Percentiles rank a stretch among this genome's conserved stretches.
Conservation (phyloP, 2,113 vertebrate genomes). For the Tretioscincus oriximinensis region DNA sequence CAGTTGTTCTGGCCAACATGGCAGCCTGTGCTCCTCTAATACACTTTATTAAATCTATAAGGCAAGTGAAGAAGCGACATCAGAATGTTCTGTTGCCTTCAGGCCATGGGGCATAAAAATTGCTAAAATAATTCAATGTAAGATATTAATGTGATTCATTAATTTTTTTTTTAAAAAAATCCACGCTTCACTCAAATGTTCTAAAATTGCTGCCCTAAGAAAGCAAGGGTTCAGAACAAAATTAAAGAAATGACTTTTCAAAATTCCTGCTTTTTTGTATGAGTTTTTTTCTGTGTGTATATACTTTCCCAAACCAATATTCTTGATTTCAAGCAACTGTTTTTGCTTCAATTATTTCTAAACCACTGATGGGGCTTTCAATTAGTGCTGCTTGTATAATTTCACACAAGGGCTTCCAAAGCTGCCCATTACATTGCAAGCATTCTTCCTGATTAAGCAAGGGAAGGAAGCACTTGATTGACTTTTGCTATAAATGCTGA, state of each 20-base stretch:
- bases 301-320: background rate
- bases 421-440: slow-evolving; percentile 61
- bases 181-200: background rate
- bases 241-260: background rate
- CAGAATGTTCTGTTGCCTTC: background rate
- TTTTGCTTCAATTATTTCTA: slow-evolving; percentile 53
- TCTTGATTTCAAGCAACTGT: slow-evolving; percentile 27
- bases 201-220: background rate
- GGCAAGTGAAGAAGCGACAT: too few species aligned
- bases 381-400: slow-evolving; percentile 67
- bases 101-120: background rate
- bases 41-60: too few species aligned
- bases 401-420: slow-evolving; percentile 59
- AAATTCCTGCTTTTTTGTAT: slow-evolving; percentile 14
- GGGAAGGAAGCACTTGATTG: slow-evolving; percentile 74
- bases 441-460: slow-evolving; percentile 77
- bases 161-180: background rate
- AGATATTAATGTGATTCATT: background rate
- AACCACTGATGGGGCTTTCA: slow-evolving; percentile 56
- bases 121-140: background rate
- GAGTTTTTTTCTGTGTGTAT: background rate
- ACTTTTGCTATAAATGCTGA: slow-evolving; percentile 77
- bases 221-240: slow-evolving; percentile 10
- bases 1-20: too few species aligned
- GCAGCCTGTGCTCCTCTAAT: too few species aligned